Conservation (phyloP, 2,888 invertebrate genomes). For the Epirrhoe alternata region DNA sequence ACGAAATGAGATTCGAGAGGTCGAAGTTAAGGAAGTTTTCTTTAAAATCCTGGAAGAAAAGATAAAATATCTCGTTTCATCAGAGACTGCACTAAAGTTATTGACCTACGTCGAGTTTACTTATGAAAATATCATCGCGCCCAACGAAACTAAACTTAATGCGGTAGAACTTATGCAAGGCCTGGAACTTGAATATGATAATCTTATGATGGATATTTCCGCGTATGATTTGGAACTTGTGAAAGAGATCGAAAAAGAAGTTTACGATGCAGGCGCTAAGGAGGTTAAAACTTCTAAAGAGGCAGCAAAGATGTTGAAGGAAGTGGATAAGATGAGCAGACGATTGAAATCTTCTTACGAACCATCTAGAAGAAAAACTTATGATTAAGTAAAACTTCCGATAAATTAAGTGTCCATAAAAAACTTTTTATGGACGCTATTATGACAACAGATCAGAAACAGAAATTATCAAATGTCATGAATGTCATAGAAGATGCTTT, state of each 20-base stretch:
- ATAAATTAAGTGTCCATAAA: no score
- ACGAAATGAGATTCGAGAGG: slow-evolving; percentile 64
- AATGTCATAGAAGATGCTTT: slow-evolving; percentile 13
- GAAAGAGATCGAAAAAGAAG: slow-evolving; percentile 72
- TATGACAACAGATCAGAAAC: neutral
- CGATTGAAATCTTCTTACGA: slow-evolving; percentile 73
- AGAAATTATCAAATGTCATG: neutral
- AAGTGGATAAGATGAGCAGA: slow-evolving; percentile 73
- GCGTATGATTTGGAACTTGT: slow-evolving; percentile 68
- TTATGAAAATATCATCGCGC: slow-evolving; percentile 86
- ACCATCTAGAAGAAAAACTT: slow-evolving; percentile 56
- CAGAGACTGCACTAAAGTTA: slow-evolving; percentile 85
- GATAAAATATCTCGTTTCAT: slow-evolving; percentile 84
- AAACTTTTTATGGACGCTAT: neutral
- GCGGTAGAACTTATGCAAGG: slow-evolving; percentile 86
- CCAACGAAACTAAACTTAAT: slow-evolving; percentile 86
- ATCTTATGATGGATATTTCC: slow-evolving; percentile 71
- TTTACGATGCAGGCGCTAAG: slow-evolving; percentile 63
- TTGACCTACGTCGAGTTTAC: slow-evolving; percentile 88
- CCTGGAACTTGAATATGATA: slow-evolving; percentile 83
- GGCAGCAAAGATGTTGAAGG: slow-evolving; percentile 70
- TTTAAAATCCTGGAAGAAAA: slow-evolving; percentile 69
- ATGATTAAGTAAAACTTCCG: slow-evolving; percentile 30
- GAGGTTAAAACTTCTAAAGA: slow-evolving; percentile 68
- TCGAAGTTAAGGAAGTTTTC: slow-evolving; percentile 70